Base-by-base conservation (phyloP, 2,797 vertebrate genomes). In the Tapirus indicus region DNA sequence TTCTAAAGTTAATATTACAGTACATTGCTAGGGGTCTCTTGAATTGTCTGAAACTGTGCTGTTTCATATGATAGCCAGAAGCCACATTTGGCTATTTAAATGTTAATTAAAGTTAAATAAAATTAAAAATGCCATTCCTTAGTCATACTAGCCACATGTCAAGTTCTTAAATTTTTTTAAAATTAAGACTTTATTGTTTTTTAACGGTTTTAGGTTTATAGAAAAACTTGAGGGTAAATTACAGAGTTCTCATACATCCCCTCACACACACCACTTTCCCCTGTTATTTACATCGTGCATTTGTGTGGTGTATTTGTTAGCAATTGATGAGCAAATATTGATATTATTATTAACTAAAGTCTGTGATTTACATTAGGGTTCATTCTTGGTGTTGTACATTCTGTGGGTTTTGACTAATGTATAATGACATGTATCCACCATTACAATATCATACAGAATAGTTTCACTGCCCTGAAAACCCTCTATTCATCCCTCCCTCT, bases 11-110 rank as follows among this genome's bases (percentile, higher is more conserved):
- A 93, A 87, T 41, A n/a, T 78, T 95, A 56, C 6, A 91, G 86
- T 97, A 66, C 35, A 60, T 93, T 88, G 94, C 66, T 91, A 87
- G 52, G 38, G 68, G 16, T 71, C n/a, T 87, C 41, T 96, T 82
- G 44, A 85, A 95, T 96, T 95, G 32, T 74, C 35, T 95, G 74
- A 91, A 97, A 88, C 72, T 92, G 41, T 83, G 47, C 49, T 75
- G n/a, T 74, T 18, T 60, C 32, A 72, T 44, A 47, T 60, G 47
- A 82, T 92, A 90, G 69, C 27, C 17, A 71, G 35, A 93, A 78
- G 74, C 72, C 29, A 32, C 41, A 29, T 69, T 27, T 91, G 25
- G 21, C 41, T 79, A 77, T 86, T 72, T 90, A 88, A 80, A 82
- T 92, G 56, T 94, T 86, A 90, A 64, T 68, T 95, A 75, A 75